Evolutionary conservation across 2,797 vertebrate genomes (phyloP).

Genomic region (Melopsittacus undulatus): DNA sequence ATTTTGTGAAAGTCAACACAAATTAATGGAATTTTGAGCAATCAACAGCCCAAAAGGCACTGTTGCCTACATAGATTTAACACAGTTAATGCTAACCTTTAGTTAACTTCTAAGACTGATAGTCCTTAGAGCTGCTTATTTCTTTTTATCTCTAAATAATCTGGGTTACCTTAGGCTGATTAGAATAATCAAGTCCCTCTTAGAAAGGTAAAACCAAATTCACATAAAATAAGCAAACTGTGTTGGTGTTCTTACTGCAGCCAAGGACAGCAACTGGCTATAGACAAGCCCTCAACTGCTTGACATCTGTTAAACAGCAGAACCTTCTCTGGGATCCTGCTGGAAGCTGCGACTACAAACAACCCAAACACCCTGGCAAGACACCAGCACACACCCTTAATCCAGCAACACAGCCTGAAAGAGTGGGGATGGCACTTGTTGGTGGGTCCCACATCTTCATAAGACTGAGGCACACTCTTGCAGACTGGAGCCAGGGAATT

Average conservation of each 20-base stretch:
- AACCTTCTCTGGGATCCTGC: background rate
- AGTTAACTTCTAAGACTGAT: background rate
- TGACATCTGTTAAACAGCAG: background rate
- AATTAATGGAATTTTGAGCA: background rate
- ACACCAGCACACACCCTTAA: background rate
- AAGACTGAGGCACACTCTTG: background rate
- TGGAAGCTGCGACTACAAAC: background rate
- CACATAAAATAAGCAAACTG: background rate
- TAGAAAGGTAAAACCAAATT: background rate
- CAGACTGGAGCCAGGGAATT: background rate
- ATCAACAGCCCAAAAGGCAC: background rate
- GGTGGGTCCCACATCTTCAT: background rate
- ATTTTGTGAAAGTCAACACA: background rate
- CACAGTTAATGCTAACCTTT: background rate
- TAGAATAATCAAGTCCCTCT: background rate
- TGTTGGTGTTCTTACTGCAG: background rate
- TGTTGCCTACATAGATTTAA: background rate
- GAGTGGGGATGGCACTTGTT: background rate
- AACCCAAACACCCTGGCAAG: background rate
- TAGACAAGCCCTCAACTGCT: background rate
- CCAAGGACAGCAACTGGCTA: background rate
- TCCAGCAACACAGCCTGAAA: background rate
- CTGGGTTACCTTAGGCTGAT: background rate
- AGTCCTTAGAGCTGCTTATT: background rate
- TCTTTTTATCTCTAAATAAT: background rate